Evolutionary conservation across 1,140 invertebrate genomes (phyloP).

Genomic region (Papilio machaon): DNA sequence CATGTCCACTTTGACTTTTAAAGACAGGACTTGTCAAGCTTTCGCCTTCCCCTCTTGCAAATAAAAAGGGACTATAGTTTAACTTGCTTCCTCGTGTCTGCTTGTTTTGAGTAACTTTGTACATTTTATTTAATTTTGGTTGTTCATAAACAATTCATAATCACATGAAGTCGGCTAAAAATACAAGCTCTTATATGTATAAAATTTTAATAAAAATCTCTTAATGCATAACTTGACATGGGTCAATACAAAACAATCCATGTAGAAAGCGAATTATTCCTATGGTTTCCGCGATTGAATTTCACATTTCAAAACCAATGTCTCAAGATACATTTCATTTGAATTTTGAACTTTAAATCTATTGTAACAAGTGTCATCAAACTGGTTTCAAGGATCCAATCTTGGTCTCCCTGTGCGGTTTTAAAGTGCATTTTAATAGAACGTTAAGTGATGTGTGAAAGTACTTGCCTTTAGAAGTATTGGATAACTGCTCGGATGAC

Average conservation of each 20-base stretch:
- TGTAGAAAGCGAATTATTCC: conserved; percentile 29
- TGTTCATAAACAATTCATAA: too few species aligned
- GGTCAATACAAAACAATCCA: conserved; percentile 17
- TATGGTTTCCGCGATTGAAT: conserved; percentile 33
- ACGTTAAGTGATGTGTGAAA: conserved; percentile 28
- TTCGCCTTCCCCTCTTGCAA: background rate
- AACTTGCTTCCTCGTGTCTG: too few species aligned
- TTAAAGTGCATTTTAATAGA: conserved; percentile 35
- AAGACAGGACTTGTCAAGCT: background rate
- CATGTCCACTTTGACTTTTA: background rate
- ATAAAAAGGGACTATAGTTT: too few species aligned
- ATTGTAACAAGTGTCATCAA: background rate
- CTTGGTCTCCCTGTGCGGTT: conserved; percentile 7
- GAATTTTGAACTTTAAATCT: conserved; percentile 1
- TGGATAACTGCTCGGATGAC: background rate
- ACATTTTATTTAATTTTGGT: too few species aligned
- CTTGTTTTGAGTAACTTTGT: too few species aligned
- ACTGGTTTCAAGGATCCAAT: background rate
- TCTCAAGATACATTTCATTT: background rate
- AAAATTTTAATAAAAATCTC: background rate
- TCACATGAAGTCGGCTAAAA: too few species aligned
- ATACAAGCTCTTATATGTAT: too few species aligned
- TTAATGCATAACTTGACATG: background rate
- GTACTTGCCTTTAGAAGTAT: conserved; percentile 20
- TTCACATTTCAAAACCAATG: conserved; percentile 19